A percentile compares a stretch with the other conserved stretches of the same genome.
These are phyloP conservation scores for Ctenoplectra terminalis DNA, from an alignment of 1,140 invertebrate species.

Conservation along the genomic window DNA sequence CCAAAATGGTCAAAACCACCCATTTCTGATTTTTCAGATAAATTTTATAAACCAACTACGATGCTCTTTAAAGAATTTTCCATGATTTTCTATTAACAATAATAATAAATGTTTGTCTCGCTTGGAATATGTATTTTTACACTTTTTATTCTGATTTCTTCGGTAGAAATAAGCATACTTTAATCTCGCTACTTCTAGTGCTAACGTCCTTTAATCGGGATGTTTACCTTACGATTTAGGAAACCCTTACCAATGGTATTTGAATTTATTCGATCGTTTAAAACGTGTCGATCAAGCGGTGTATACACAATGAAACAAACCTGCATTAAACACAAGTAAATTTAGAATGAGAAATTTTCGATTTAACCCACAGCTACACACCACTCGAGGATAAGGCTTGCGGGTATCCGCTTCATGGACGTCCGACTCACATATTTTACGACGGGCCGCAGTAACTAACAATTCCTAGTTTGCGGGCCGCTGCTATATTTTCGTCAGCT, in stretches of 20 bases:
- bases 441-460: slow-evolving; percentile 72
- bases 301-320: not conserved
- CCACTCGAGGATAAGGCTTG: slow-evolving; percentile 59
- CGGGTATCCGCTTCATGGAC: slow-evolving; percentile 68
- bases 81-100: too few species aligned
- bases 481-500: slow-evolving; percentile 75
- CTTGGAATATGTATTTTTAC: too few species aligned
- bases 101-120: too few species aligned
- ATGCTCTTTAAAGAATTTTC: too few species aligned
- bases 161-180: too few species aligned
- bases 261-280: slow-evolving; percentile 23
- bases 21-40: too few species aligned
- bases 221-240: too few species aligned
- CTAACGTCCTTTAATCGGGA: too few species aligned
- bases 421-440: slow-evolving; percentile 67
- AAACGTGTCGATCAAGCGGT: slow-evolving; percentile 22
- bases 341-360: slow-evolving; percentile 60
- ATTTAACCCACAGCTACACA: slow-evolving; percentile 49
- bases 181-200: too few species aligned
- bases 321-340: not conserved
- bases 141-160: too few species aligned
- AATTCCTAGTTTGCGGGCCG: slow-evolving; percentile 76
- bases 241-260: not conserved
- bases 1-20: too few species aligned
- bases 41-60: too few species aligned